phyloP scores from a whole-genome alignment of 2,888 invertebrate species.

The Lymantria monacha region DNA sequence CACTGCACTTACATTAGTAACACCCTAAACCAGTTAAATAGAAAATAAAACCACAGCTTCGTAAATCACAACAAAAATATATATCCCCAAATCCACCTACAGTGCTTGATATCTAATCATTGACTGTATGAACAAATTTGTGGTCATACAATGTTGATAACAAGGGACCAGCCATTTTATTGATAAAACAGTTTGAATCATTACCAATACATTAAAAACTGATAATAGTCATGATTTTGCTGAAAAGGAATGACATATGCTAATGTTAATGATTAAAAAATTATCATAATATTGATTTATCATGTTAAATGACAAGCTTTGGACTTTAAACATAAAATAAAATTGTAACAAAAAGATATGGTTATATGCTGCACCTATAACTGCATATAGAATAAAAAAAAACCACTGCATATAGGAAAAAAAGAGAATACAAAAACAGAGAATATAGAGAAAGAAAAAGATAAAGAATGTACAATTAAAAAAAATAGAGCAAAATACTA shows the following conservation, averaged over 20 bases:
- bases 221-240: conserved; percentile 7
- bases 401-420: too few relatives aligned
- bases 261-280: neutral
- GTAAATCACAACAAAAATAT: neutral
- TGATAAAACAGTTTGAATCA: conserved; percentile 17
- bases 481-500: too few relatives aligned
- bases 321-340: neutral
- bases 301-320: neutral
- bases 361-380: too few relatives aligned
- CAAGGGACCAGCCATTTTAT: neutral
- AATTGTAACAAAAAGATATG: too few relatives aligned
- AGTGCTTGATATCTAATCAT: conserved; percentile 1
- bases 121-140: neutral
- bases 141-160: neutral
- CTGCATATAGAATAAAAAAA: too few relatives aligned
- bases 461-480: too few relatives aligned
- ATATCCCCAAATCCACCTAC: neutral
- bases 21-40: neutral
- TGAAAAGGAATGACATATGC: neutral
- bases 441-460: too few relatives aligned
- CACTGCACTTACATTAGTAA: neutral
- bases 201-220: conserved; percentile 5
- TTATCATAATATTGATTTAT: neutral
- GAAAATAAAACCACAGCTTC: neutral
- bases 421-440: too few relatives aligned